phyloP scores from a whole-genome alignment of 2,888 invertebrate genomes.

The Agrochola lychnidis region DNA sequence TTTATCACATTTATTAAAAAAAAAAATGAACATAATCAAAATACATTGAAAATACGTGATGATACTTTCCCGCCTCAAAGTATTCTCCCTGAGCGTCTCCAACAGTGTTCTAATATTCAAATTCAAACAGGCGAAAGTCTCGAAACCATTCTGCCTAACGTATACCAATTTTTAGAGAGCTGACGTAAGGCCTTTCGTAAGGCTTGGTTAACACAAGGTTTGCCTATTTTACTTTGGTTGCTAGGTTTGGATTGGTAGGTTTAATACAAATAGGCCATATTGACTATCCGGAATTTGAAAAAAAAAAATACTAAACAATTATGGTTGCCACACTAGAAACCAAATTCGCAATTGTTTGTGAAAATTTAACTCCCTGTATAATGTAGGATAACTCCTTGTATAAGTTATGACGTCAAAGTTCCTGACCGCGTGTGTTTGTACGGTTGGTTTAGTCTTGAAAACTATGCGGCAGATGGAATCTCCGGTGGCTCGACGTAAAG shows the following conservation, averaged over 20 bases:
- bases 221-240: not conserved
- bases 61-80: not conserved
- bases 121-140: not conserved
- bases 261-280: not conserved
- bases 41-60: not conserved
- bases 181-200: not conserved
- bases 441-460: constrained; percentile 48
- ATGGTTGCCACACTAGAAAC: not conserved
- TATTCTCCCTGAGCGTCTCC: not conserved
- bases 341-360: not conserved
- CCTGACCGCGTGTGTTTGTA: constrained; percentile 47
- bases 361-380: constrained; percentile 8
- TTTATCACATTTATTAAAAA: not conserved
- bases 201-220: not conserved
- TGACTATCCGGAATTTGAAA: not conserved
- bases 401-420: constrained; percentile 50
- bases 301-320: not conserved
- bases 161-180: too few species aligned
- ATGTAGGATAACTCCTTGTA: not conserved
- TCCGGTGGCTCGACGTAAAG: constrained; percentile 14
- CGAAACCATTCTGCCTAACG: not conserved
- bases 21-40: not conserved
- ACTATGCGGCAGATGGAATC: constrained; percentile 48
- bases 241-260: too few species aligned
- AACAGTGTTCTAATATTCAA: not conserved